phyloP scores from a whole-genome alignment of 2,888 invertebrate species.

The Diaprepes abbreviatus region DNA sequence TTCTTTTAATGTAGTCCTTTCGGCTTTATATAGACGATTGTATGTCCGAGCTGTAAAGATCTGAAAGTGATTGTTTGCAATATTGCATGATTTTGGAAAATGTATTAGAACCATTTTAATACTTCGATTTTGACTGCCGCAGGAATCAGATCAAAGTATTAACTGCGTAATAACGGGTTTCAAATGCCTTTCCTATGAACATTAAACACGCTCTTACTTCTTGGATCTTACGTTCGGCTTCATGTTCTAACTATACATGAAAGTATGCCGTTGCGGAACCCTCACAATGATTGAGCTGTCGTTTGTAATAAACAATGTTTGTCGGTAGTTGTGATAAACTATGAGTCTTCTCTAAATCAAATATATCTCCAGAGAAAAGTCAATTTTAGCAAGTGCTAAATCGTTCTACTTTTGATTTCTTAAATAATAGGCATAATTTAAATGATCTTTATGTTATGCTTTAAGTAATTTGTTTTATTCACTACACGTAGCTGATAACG shows the following conservation, averaged over 20 bases:
- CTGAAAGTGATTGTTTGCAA: too few relatives aligned
- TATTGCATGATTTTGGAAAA: too few relatives aligned
- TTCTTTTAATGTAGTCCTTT: too few relatives aligned
- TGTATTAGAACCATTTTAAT: too few relatives aligned
- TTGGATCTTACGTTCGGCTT: too few relatives aligned
- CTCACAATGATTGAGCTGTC: constrained; percentile 52
- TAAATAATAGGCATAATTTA: not conserved
- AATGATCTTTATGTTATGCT: not conserved
- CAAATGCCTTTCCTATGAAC: too few relatives aligned
- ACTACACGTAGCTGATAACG: not conserved
- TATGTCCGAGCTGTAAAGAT: too few relatives aligned
- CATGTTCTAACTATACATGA: constrained; percentile 42
- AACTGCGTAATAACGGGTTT: too few relatives aligned
- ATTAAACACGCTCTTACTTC: too few relatives aligned
- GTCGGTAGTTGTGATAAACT: constrained; percentile 51
- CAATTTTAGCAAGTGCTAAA: constrained; percentile 7
- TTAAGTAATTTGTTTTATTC: not conserved
- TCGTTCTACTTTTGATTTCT: constrained; percentile 6
- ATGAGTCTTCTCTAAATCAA: constrained; percentile 52
- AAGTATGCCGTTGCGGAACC: constrained; percentile 47
- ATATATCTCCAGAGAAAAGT: constrained; percentile 15
- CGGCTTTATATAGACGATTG: too few relatives aligned
- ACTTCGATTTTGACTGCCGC: too few relatives aligned
- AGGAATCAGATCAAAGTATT: too few relatives aligned
- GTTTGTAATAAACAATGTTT: constrained; percentile 53